phyloP scores from a whole-genome alignment of 2,888 invertebrate genomes.

The Cryptus viduatorius region DNA sequence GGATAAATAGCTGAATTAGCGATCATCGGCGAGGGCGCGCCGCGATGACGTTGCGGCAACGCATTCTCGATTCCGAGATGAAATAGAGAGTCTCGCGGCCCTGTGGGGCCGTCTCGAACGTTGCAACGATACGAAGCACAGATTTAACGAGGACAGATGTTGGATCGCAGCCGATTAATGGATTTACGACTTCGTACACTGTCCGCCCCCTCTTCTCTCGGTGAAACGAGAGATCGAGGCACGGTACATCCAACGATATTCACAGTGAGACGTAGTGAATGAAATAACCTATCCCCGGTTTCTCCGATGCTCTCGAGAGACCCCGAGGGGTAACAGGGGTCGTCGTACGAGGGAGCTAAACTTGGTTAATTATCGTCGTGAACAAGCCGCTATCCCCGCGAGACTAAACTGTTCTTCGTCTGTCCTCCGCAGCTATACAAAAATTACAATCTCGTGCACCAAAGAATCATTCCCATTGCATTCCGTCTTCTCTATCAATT shows the following conservation, averaged over 20 bases:
- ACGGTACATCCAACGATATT: slow-evolving; percentile 7
- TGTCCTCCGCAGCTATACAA: not conserved
- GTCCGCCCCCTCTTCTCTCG: slow-evolving; percentile 45
- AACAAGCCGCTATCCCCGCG: slow-evolving; percentile 51
- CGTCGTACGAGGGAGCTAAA: slow-evolving; percentile 69
- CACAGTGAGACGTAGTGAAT: slow-evolving; percentile 68
- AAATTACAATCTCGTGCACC: not conserved
- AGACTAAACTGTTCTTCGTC: not conserved
- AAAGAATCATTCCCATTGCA: not conserved
- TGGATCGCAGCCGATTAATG: slow-evolving; percentile 69
- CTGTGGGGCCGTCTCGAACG: not conserved
- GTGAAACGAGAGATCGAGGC: slow-evolving; percentile 23
- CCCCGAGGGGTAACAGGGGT: slow-evolving; percentile 44
- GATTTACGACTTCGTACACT: slow-evolving; percentile 69
- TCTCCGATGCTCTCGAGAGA: slow-evolving; percentile 11
- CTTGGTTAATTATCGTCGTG: slow-evolving; percentile 71
- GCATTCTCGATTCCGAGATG: not conserved
- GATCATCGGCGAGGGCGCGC: not conserved
- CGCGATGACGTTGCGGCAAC: too few species aligned
- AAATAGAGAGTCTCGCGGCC: not conserved
- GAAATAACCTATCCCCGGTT: slow-evolving; percentile 63
- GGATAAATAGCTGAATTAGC: not conserved
- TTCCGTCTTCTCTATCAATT: too few species aligned
- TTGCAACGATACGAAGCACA: slow-evolving; percentile 39
- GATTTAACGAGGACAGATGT: slow-evolving; percentile 70